These are phyloP conservation scores for Trachops cirrhosus DNA, from an alignment of 2,797 vertebrate genomes.

Conservation along the genomic window DNA sequence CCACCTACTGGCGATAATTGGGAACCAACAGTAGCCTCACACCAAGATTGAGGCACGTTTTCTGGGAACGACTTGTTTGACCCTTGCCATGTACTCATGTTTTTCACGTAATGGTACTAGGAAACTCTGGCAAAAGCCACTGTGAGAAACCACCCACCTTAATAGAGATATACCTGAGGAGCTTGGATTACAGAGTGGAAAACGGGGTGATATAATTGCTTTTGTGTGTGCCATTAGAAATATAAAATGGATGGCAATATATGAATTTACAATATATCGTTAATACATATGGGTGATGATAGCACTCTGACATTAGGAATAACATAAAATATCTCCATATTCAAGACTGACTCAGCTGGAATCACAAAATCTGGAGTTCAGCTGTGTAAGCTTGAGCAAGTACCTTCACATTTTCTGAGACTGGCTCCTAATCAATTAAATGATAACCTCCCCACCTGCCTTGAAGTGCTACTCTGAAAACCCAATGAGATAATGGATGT, in stretches of 20 bases:
- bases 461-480: neutral
- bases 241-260: neutral
- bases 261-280: neutral
- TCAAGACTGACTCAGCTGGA: neutral
- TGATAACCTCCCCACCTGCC: neutral
- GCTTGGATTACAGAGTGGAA: neutral
- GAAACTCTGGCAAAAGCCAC: neutral
- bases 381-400: neutral
- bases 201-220: neutral
- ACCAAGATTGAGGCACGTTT: neutral
- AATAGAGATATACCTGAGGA: neutral
- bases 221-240: neutral
- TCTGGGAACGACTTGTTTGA: neutral
- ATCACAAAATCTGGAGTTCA: neutral
- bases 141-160: neutral
- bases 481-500: neutral
- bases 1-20: constrained; percentile 69
- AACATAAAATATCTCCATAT: neutral
- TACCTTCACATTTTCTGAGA: neutral
- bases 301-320: neutral
- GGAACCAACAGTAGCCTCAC: neutral
- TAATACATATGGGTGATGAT: neutral
- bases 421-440: neutral
- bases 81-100: neutral
- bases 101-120: neutral